Evolutionary conservation across 2,113 vertebrate genomes (phyloP).

Genomic region (Pygoscelis antarcticus): DNA sequence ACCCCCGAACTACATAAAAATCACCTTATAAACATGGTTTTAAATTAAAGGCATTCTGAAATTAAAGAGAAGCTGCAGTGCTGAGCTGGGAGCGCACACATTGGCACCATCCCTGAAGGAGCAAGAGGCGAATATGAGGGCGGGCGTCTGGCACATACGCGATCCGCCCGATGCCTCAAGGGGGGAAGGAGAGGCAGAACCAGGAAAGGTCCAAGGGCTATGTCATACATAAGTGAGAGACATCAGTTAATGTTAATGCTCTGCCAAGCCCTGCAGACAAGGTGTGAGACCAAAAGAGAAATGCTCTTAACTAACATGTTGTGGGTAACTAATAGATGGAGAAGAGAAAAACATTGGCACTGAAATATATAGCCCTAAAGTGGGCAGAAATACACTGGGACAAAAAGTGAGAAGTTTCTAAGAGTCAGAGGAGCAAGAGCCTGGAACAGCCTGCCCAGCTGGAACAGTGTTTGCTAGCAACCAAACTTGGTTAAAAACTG

Average conservation of each 20-base stretch:
- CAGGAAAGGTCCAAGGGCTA: not conserved
- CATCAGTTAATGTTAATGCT: fast-evolving
- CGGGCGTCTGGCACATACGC: fast-evolving
- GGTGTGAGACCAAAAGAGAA: not conserved
- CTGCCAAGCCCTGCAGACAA: not conserved
- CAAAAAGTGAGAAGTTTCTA: not conserved
- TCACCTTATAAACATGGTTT: not conserved
- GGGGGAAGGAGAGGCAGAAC: not conserved
- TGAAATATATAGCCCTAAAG: not conserved
- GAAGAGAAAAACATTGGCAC: not conserved
- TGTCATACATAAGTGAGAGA: not conserved
- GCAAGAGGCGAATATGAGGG: not conserved
- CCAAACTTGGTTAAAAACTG: not conserved
- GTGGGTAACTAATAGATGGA: not conserved
- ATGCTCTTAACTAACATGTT: not conserved
- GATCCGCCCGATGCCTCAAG: not conserved
- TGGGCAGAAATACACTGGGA: not conserved
- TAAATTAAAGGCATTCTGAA: not conserved
- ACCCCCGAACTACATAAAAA: not conserved
- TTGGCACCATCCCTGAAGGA: not conserved
- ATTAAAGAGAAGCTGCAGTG: not conserved
- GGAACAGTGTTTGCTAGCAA: not conserved
- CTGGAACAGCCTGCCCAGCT: not conserved
- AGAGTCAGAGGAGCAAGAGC: not conserved
- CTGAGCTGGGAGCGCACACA: fast-evolving